Base-by-base conservation (phyloP, 2,113 vertebrate genomes). In the Ancistrus triradiatus region DNA sequence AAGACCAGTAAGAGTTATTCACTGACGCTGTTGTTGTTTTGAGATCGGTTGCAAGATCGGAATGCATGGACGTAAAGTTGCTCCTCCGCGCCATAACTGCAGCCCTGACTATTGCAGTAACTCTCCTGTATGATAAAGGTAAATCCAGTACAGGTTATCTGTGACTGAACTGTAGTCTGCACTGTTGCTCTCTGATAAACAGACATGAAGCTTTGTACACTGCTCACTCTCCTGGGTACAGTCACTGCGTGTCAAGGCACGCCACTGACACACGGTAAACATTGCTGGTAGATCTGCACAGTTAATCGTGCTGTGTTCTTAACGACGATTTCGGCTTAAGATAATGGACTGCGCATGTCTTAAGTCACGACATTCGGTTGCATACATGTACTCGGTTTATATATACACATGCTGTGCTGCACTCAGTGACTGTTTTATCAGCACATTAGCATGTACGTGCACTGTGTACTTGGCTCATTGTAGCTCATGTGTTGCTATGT, bases 101-200 rank as follows among this genome's bases (percentile, higher is more conserved):
- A 3, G 73, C 74, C 13, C 72, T 85, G 65, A 59, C 83, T 22
- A 35, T 86, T 68, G 24, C 81, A 57, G 69, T 74, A 65, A 69
- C 75, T 6, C 27, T 81, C 55, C 31, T 83, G 21, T 88, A 77
- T 24, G 46, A 74, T 50, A 77, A 83, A 88, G 86, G 86, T 89
- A 88, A 84, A 53, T 8, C 3, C 59, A 25, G 7, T 37, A 1
- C 27, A 4, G 17, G 17, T 21, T 5, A 1, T 10, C n/a, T n/a
- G n/a, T n/a, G n/a, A n/a, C n/a, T 22, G 22, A 13, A 44, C 8
- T 24, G 40, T 25, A 46, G 10, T 9, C 2, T 38, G 7, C 3
- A 7, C 27, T 31, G 27, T 31, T 31, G 27, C 7, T 31, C 3
- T 31, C 7, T 31, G 27, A 31, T 7, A 31, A 4, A 7, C 27